These are phyloP conservation scores for Agrilus planipennis DNA, from an alignment of 1,140 invertebrate species.

Conservation along the genomic window DNA sequence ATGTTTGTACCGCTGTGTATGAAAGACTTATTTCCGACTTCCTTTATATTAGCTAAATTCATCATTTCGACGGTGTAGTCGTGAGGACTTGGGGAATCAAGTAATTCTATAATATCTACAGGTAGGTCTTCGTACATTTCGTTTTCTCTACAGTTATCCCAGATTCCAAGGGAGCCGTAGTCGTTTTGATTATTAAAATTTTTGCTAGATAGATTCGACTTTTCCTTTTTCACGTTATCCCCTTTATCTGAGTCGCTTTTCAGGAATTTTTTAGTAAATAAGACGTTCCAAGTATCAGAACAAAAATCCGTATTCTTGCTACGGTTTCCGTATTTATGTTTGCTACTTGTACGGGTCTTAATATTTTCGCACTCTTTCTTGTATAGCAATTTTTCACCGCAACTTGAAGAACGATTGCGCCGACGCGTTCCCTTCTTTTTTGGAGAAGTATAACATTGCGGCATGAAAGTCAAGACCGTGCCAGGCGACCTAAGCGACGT, in stretches of 20 bases:
- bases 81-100: constrained; percentile 41
- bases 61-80: constrained; percentile 21
- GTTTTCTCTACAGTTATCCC: no score
- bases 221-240: no score
- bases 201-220: no score
- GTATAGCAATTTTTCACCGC: constrained; percentile 13
- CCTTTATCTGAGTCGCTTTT: neutral
- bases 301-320: constrained; percentile 12
- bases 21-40: constrained; percentile 20
- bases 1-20: constrained; percentile 35
- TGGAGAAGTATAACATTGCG: constrained; percentile 23
- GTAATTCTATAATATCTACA: constrained; percentile 43
- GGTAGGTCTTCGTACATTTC: constrained; percentile 44
- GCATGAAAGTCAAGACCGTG: constrained; percentile 16
- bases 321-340: constrained; percentile 11
- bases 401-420: constrained; percentile 12
- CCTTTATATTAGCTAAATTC: constrained; percentile 21
- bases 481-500: constrained; percentile 3
- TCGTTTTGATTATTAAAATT: no score
- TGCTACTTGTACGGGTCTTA: constrained; percentile 10
- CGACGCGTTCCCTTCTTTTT: constrained; percentile 15
- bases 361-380: constrained; percentile 11
- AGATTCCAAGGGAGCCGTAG: no score
- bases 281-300: no score
- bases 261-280: no score